Evolutionary conservation across 1,140 invertebrate species (phyloP).

Genomic region (Drosophila cardini): DNA sequence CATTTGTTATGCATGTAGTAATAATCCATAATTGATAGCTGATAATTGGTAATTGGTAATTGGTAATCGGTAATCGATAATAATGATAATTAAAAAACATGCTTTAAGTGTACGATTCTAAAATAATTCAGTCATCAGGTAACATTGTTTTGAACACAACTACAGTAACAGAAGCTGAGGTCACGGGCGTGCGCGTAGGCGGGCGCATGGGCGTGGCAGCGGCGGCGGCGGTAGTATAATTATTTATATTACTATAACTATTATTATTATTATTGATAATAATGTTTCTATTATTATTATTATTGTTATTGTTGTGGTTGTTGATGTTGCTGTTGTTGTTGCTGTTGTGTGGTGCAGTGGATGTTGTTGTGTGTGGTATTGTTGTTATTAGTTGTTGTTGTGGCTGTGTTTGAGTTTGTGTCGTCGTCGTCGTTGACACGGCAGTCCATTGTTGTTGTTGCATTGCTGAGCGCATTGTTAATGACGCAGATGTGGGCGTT

Average conservation of each 20-base stretch:
- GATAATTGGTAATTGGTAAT: conserved; percentile 50
- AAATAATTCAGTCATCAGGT: conserved; percentile 85
- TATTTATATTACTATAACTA: conserved; percentile 49
- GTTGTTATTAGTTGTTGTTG: conserved; percentile 49
- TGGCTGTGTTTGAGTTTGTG: conserved; percentile 55
- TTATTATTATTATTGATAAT: conserved; percentile 25
- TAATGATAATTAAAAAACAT: conserved; percentile 72
- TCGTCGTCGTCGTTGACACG: conserved; percentile 64
- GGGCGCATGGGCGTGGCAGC: conserved; percentile 50
- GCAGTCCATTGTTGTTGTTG: conserved; percentile 76
- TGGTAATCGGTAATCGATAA: conserved; percentile 37
- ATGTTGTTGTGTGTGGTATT: conserved; percentile 38
- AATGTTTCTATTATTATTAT: conserved; percentile 28
- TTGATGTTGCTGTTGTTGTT: conserved; percentile 19
- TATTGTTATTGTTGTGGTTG: conserved; percentile 29
- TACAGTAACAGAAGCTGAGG: conserved; percentile 84
- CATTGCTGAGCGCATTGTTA: conserved; percentile 56
- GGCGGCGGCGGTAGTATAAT: conserved; percentile 45
- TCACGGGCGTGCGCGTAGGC: conserved; percentile 57
- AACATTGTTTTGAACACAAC: conserved; percentile 85
- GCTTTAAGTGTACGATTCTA: conserved; percentile 78
- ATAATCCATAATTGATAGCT: conserved; percentile 50
- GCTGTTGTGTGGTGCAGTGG: conserved; percentile 33
- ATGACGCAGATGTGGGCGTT: conserved; percentile 30
- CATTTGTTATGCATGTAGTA: conserved; percentile 48